Conservation (phyloP, 30 jellyfish, hydroid and myxozoan species). For the Hydractinia echinata region DNA sequence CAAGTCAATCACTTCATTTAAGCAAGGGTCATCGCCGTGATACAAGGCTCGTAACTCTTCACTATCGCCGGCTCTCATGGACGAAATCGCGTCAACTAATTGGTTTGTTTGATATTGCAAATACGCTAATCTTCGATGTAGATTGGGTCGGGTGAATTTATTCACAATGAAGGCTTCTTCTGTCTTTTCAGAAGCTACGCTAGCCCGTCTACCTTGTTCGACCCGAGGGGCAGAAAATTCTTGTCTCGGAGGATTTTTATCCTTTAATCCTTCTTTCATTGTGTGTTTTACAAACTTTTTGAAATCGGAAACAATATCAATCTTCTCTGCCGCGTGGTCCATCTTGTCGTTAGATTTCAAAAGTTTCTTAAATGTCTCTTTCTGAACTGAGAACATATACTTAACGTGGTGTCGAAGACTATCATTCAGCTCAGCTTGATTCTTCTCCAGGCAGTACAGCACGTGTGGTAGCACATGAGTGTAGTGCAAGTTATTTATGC, state of each 20-base stretch:
- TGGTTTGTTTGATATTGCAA: conserved; percentile 32
- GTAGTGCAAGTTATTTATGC: conserved; percentile 62
- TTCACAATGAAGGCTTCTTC: conserved; percentile 31
- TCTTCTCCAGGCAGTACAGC: conserved; percentile 39
- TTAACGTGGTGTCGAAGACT: conserved; percentile 40
- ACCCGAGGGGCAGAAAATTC: conserved; percentile 3
- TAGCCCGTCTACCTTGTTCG: conserved; percentile 13
- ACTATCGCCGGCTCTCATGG: conserved; percentile 27
- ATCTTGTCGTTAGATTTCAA: conserved; percentile 24
- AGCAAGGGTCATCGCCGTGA: conserved; percentile 16
- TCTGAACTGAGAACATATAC: conserved; percentile 43
- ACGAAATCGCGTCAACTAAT: conserved; percentile 26
- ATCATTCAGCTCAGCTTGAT: conserved; percentile 36
- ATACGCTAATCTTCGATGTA: conserved; percentile 37
- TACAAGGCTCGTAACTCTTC: background rate
- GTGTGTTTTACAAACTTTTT: conserved; percentile 13
- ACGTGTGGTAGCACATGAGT: conserved; percentile 69
- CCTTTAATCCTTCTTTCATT: conserved; percentile 12
- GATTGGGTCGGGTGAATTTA: conserved; percentile 34
- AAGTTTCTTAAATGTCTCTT: conserved; percentile 28
- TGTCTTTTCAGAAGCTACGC: conserved; percentile 1
- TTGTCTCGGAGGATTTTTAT: conserved; percentile 27
- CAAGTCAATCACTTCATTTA: conserved; percentile 25
- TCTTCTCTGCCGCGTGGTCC: conserved; percentile 42
- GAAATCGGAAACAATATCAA: conserved; percentile 35